These are phyloP conservation scores for Bactericera cockerelli DNA, from an alignment of 1,140 invertebrate genomes.

Conservation along the genomic window DNA sequence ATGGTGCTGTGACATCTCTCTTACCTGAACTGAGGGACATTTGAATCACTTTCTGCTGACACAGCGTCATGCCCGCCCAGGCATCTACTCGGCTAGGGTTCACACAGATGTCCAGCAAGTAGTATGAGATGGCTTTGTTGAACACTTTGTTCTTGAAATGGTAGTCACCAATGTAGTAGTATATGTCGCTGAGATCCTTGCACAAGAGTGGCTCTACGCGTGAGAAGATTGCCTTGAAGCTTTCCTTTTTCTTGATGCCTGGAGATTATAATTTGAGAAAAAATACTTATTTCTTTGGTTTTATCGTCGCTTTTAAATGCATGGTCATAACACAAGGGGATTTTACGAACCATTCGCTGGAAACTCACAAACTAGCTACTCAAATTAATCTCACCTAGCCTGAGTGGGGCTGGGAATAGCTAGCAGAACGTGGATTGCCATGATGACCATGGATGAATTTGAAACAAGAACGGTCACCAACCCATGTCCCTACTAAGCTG, in stretches of 20 bases:
- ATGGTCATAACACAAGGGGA: too few relatives aligned
- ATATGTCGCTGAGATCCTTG: constrained; percentile 50
- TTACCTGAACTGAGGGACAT: background rate
- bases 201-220: background rate
- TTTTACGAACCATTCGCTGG: too few relatives aligned
- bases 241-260: constrained; percentile 1
- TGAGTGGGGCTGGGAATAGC: too few relatives aligned
- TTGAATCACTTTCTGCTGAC: background rate
- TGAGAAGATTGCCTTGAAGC: background rate
- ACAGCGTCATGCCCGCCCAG: constrained; percentile 75
- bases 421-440: too few relatives aligned
- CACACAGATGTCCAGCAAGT: constrained; percentile 62
- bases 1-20: too few relatives aligned
- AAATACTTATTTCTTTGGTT: too few relatives aligned
- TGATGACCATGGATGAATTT: too few relatives aligned
- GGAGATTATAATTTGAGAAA: background rate
- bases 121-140: constrained; percentile 58
- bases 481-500: too few relatives aligned
- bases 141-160: constrained; percentile 70
- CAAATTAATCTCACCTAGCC: too few relatives aligned
- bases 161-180: constrained; percentile 79
- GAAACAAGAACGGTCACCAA: too few relatives aligned
- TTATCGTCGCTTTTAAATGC: too few relatives aligned
- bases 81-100: constrained; percentile 69
- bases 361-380: too few relatives aligned